Evolutionary conservation across 2,113 vertebrate species (phyloP).

Genomic region (Eurystomus gularis): DNA sequence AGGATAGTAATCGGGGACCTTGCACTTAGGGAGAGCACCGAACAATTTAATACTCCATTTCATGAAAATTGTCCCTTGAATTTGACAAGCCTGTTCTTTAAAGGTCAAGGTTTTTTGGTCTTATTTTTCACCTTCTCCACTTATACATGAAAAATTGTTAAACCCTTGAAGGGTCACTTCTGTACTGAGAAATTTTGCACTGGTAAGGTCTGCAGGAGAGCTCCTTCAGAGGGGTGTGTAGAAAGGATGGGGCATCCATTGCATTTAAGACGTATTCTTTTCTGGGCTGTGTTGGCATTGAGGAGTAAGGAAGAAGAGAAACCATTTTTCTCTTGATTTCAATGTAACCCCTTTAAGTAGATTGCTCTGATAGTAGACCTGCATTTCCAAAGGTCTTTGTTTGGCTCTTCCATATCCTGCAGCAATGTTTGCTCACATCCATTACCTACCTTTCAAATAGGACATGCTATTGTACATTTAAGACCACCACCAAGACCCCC

Average conservation of each 20-base stretch:
- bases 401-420: not conserved
- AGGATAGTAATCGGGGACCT: fast-evolving
- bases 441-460: not conserved
- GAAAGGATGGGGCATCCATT: not conserved
- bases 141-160: not conserved
- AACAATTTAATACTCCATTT: not conserved
- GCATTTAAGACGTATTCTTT: not conserved
- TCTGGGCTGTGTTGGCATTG: not conserved
- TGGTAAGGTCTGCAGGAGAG: not conserved
- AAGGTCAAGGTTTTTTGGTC: not conserved
- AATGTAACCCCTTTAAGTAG: not conserved
- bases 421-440: not conserved
- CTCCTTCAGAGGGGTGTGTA: not conserved
- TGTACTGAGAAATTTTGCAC: not conserved
- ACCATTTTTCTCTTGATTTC: not conserved
- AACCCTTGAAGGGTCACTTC: not conserved
- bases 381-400: not conserved
- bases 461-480: not conserved
- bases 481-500: not conserved
- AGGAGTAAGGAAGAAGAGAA: not conserved
- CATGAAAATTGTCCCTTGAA: not conserved
- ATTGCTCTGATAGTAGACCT: not conserved
- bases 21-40: fast-evolving
- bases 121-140: not conserved
- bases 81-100: not conserved